phyloP scores from a whole-genome alignment of 2,888 invertebrate genomes.

The Steromphala cineraria region DNA sequence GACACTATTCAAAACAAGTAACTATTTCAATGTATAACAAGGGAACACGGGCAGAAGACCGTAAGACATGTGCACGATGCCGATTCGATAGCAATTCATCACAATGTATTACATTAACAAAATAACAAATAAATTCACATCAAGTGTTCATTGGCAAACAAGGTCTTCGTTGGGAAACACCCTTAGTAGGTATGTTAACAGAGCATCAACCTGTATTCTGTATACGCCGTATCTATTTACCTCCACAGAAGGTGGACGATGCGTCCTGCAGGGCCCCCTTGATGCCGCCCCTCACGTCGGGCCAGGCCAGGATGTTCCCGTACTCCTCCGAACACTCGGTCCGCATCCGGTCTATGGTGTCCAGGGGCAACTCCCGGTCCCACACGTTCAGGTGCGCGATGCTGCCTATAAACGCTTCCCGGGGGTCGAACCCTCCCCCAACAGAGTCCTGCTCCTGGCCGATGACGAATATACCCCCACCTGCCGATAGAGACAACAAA shows the following conservation, averaged over 20 bases:
- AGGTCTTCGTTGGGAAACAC: not conserved
- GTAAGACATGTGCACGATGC: too few relatives aligned
- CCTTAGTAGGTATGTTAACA: too few relatives aligned
- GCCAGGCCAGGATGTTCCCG: slow-evolving; percentile 81
- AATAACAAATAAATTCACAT: too few relatives aligned
- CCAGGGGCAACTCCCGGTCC: slow-evolving; percentile 76
- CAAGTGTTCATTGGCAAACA: not conserved
- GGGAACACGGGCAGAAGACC: too few relatives aligned
- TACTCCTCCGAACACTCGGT: slow-evolving; percentile 75
- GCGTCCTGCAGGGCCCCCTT: slow-evolving; percentile 79
- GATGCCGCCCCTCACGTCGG: slow-evolving; percentile 78
- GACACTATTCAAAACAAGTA: too few relatives aligned
- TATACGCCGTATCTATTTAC: slow-evolving; percentile 50
- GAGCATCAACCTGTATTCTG: not conserved
- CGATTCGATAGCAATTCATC: too few relatives aligned
- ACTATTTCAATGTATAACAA: too few relatives aligned
- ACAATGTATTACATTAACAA: too few relatives aligned
- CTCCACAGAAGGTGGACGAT: slow-evolving; percentile 79
- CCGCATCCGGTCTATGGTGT: slow-evolving; percentile 74
- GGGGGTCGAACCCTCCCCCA: slow-evolving; percentile 81
- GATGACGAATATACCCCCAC: slow-evolving; percentile 80
- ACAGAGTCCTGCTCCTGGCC: slow-evolving; percentile 83
- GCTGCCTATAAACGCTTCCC: slow-evolving; percentile 83
- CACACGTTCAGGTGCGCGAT: slow-evolving; percentile 81
- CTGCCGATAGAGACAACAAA: slow-evolving; percentile 46